Conservation (phyloP, 2,113 vertebrate genomes). For the Triplophysa rosa region DNA sequence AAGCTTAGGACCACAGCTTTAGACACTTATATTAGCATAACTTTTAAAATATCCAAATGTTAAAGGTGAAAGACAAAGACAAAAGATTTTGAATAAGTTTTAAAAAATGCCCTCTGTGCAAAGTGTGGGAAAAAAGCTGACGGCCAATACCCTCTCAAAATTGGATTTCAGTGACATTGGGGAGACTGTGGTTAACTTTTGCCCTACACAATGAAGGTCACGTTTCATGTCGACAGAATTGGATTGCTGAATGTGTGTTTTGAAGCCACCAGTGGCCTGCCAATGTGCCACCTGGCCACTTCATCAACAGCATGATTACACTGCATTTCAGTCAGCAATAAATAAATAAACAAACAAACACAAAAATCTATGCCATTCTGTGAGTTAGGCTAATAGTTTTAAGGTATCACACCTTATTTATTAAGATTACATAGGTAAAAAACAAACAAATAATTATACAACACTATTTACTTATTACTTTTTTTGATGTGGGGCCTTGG, state of each 20-base stretch:
- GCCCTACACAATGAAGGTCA: slow-evolving; percentile 65
- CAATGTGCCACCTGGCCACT: slow-evolving; percentile 12
- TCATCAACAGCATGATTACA: slow-evolving; percentile 13
- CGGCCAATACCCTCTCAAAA: slow-evolving; percentile 57
- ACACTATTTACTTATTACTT: too few species aligned
- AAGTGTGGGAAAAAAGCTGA: slow-evolving; percentile 60
- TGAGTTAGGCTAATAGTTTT: too few species aligned
- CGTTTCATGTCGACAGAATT: slow-evolving; percentile 56
- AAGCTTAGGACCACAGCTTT: neutral
- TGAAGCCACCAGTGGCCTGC: slow-evolving; percentile 6
- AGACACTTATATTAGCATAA: neutral
- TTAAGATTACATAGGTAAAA: too few species aligned
- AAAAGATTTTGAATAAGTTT: slow-evolving; percentile 6
- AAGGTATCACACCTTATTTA: too few species aligned
- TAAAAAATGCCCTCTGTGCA: neutral
- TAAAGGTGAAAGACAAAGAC: slow-evolving; percentile 4
- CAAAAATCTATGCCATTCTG: neutral
- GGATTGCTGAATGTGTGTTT: slow-evolving; percentile 44
- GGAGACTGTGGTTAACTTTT: slow-evolving; percentile 67
- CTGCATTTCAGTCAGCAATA: slow-evolving; percentile 14
- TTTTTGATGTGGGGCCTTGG: too few species aligned
- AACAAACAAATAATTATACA: too few species aligned
- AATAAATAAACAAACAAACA: neutral
- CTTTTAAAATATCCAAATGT: neutral
- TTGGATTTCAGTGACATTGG: slow-evolving; percentile 58